Percentiles rank a stretch among this genome's conserved stretches.
phyloP scores from a whole-genome alignment of 2,888 invertebrate species.

The Campoplex nolae region DNA sequence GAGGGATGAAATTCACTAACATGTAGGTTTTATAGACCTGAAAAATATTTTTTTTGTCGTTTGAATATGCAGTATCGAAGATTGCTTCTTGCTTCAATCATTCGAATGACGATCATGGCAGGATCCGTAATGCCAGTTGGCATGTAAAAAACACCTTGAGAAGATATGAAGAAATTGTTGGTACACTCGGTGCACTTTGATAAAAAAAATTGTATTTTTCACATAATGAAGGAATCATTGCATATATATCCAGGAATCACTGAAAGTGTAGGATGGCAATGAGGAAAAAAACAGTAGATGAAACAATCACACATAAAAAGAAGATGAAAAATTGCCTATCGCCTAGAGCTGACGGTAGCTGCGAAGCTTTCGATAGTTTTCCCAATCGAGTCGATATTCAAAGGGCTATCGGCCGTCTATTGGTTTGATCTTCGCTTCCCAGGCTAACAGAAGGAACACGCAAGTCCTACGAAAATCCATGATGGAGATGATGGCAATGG shows the following conservation, averaged over 20 bases:
- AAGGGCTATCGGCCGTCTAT: slow-evolving; percentile 84
- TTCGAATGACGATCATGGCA: neutral
- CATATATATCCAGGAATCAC: neutral
- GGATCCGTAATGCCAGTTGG: neutral
- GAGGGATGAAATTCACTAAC: slow-evolving; percentile 26
- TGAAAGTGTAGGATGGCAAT: neutral
- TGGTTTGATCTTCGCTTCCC: slow-evolving; percentile 82
- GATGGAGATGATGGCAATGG: slow-evolving; percentile 62
- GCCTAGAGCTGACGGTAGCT: neutral
- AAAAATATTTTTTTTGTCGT: neutral
- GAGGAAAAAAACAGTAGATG: neutral
- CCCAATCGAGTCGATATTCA: slow-evolving; percentile 81
- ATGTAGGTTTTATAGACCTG: neutral
- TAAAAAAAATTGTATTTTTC: neutral
- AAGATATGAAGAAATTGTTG: neutral
- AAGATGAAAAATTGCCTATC: neutral
- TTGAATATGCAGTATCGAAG: neutral
- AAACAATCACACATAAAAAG: neutral
- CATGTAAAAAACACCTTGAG: neutral
- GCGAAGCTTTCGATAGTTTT: slow-evolving; percentile 38
- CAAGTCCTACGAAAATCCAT: slow-evolving; percentile 79
- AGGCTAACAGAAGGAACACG: slow-evolving; percentile 80
- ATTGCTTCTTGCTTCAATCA: neutral
- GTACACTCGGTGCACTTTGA: neutral
- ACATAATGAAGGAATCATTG: neutral